These are phyloP conservation scores for Pao palembangensis DNA, from an alignment of 2,113 vertebrate species.

Conservation along the genomic window DNA sequence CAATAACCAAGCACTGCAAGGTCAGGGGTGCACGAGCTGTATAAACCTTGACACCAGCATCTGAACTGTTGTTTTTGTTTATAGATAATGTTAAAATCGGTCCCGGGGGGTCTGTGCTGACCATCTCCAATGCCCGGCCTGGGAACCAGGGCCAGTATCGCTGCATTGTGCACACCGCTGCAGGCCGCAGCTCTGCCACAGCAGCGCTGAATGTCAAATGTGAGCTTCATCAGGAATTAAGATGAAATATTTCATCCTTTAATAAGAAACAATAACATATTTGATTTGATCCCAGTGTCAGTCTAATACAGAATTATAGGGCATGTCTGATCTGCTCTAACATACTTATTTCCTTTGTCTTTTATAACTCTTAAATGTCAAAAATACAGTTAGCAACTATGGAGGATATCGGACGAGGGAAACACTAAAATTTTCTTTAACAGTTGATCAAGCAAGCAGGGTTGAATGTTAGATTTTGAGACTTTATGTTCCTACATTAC, in stretches of 20 bases:
- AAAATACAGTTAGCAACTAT: no score
- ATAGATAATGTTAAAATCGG: slow-evolving; percentile 85
- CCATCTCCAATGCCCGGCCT: slow-evolving; percentile 66
- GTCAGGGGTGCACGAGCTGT: slow-evolving; percentile 20
- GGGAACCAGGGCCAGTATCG: slow-evolving; percentile 87
- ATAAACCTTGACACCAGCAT: background rate
- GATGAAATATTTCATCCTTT: background rate
- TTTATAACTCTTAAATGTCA: no score
- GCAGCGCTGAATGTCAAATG: slow-evolving; percentile 83
- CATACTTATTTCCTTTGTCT: no score
- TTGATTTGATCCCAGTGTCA: no score
- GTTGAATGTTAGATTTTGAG: background rate
- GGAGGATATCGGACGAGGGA: no score
- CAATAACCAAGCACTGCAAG: slow-evolving; percentile 61
- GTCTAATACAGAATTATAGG: no score
- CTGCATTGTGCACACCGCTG: slow-evolving; percentile 81
- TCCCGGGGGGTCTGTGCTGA: slow-evolving; percentile 80
- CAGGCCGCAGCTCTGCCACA: slow-evolving; percentile 69
- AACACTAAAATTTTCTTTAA: no score
- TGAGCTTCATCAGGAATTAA: slow-evolving; percentile 53
- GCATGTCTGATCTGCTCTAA: no score
- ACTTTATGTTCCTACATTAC: background rate
- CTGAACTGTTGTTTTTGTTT: background rate
- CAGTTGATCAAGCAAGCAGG: background rate
- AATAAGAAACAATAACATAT: no score